Evolutionary conservation across 2,113 vertebrate genomes (phyloP).

Genomic region (Callopanchax toddi): DNA sequence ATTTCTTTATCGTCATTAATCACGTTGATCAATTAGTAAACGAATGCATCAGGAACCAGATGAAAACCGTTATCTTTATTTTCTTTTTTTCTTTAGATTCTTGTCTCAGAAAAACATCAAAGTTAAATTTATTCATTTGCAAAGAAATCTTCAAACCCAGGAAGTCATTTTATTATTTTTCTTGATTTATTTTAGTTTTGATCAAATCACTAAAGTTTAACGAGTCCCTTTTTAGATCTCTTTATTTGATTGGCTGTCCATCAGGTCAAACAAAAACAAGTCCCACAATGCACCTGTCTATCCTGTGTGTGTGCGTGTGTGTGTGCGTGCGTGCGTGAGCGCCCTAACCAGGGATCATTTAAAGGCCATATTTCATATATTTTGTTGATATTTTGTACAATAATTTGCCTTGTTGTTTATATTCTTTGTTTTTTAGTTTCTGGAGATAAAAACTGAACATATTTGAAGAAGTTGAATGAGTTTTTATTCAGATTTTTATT

Average conservation of each 20-base stretch:
- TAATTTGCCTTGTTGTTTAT: constrained; percentile 59
- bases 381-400: constrained; percentile 70
- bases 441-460: constrained; percentile 37
- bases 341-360: constrained; percentile 56
- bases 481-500: constrained; percentile 61
- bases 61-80: too few relatives aligned
- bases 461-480: constrained; percentile 53
- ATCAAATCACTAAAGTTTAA: too few relatives aligned
- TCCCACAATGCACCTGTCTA: neutral
- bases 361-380: constrained; percentile 74
- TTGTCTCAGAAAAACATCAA: too few relatives aligned
- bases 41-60: too few relatives aligned
- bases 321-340: neutral
- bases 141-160: too few relatives aligned
- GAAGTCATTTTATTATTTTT: too few relatives aligned
- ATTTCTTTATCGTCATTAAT: too few relatives aligned
- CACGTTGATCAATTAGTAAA: too few relatives aligned
- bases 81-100: too few relatives aligned
- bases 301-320: neutral
- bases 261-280: neutral
- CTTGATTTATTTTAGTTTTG: too few relatives aligned
- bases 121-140: too few relatives aligned
- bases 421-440: constrained; percentile 48
- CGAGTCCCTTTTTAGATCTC: too few relatives aligned
- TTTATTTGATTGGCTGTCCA: neutral